phyloP scores from a whole-genome alignment of 2,888 invertebrate genomes.

The Perithous albicinctus region DNA sequence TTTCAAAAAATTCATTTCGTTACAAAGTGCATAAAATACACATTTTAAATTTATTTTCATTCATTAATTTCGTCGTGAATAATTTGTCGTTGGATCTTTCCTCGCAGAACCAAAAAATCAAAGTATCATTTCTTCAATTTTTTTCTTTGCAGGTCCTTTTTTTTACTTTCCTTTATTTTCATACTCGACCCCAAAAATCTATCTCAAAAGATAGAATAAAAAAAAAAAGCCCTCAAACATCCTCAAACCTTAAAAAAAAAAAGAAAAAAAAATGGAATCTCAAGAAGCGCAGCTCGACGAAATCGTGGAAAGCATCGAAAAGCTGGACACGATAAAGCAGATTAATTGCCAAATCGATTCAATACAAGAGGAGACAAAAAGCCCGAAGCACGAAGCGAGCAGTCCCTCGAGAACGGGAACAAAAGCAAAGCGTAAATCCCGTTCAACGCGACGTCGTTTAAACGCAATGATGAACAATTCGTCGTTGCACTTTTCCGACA shows the following conservation, averaged over 20 bases:
- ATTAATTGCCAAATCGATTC: constrained; percentile 70
- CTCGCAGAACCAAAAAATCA: too few species aligned
- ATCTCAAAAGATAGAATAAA: not conserved
- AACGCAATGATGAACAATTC: constrained; percentile 82
- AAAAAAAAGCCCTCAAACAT: not conserved
- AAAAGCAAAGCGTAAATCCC: constrained; percentile 80
- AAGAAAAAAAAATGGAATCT: constrained; percentile 30
- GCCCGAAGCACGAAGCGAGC: constrained; percentile 35
- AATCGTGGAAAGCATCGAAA: constrained; percentile 38
- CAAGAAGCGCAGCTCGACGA: constrained; percentile 19
- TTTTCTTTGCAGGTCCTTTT: constrained; percentile 55
- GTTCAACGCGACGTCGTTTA: constrained; percentile 79
- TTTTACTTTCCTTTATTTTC: constrained; percentile 24
- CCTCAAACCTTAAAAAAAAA: not conserved
- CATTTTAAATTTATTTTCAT: too few species aligned
- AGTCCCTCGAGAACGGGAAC: constrained; percentile 58
- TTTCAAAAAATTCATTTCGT: too few species aligned
- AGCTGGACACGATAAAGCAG: constrained; percentile 65
- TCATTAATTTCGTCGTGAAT: too few species aligned
- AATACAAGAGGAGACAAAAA: constrained; percentile 43
- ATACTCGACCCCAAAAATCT: not conserved
- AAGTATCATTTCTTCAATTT: constrained; percentile 31
- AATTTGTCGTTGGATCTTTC: too few species aligned
- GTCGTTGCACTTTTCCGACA: constrained; percentile 83
- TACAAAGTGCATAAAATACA: too few species aligned